These are phyloP conservation scores for Achlya flavicornis DNA, from an alignment of 2,888 invertebrate species.

Conservation along the genomic window DNA sequence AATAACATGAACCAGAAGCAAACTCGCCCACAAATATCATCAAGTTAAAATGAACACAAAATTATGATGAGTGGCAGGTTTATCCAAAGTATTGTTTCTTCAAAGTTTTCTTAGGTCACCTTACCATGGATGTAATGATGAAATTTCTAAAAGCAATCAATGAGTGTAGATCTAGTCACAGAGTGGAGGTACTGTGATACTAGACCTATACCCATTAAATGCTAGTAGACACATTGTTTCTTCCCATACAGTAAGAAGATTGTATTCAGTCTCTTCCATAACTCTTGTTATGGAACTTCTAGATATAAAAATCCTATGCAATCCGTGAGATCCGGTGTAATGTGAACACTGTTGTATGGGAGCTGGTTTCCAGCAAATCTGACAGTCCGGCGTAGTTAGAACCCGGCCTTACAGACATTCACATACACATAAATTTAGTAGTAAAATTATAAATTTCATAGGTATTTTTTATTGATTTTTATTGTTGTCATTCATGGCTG, in stretches of 20 bases:
- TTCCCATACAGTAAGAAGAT: constrained; percentile 20
- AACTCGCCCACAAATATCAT: constrained; percentile 90
- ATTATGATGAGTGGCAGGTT: background rate
- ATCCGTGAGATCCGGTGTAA: no score
- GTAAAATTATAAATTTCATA: no score
- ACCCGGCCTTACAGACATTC: no score
- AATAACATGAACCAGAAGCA: constrained; percentile 89
- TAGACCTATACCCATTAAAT: constrained; percentile 89
- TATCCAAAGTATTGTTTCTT: background rate
- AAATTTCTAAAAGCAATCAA: constrained; percentile 82
- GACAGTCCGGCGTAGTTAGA: no score
- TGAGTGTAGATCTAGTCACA: constrained; percentile 97
- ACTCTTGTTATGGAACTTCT: background rate
- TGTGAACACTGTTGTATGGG: no score
- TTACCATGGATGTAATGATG: constrained; percentile 11
- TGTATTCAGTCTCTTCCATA: background rate
- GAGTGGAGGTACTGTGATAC: constrained; percentile 82
- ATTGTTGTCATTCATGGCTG: no score
- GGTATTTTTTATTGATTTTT: no score
- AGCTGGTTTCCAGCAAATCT: no score
- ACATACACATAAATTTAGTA: no score
- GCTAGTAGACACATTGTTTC: constrained; percentile 37
- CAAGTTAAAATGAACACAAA: constrained; percentile 56
- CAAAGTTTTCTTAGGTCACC: background rate
- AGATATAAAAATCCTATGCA: no score